Percentiles rank a stretch among this genome's conserved stretches.
These are phyloP conservation scores for Boloria selene DNA, from an alignment of 2,888 invertebrate species.

Conservation along the genomic window DNA sequence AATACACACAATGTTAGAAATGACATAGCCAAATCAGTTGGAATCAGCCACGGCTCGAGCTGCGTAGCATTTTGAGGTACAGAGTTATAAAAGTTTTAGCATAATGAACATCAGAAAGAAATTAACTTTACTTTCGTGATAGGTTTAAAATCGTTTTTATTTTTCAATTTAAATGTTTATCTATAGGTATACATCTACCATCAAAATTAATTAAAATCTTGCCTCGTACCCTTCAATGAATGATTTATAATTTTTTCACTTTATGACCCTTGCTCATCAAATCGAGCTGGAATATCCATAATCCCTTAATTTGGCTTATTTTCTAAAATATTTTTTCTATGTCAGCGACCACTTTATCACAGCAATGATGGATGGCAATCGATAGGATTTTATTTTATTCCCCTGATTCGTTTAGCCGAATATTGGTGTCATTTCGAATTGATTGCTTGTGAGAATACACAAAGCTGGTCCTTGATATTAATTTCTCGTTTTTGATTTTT, in stretches of 20 bases:
- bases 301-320: constrained; percentile 46
- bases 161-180: not conserved
- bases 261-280: constrained; percentile 28
- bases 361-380: constrained; percentile 65
- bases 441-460: constrained; percentile 61
- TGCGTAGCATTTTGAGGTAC: too few species aligned
- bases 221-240: constrained; percentile 5
- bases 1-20: too few species aligned
- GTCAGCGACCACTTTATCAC: constrained; percentile 58
- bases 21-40: too few species aligned
- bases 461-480: constrained; percentile 45
- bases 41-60: too few species aligned
- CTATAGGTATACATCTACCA: not conserved
- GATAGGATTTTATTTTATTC: constrained; percentile 60
- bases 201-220: constrained; percentile 9
- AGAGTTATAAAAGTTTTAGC: too few species aligned
- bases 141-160: too few species aligned
- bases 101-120: too few species aligned
- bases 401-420: constrained; percentile 55
- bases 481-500: constrained; percentile 31
- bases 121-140: too few species aligned
- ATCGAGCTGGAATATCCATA: constrained; percentile 30
- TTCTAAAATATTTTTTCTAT: constrained; percentile 63
- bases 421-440: constrained; percentile 63
- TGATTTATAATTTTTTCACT: constrained; percentile 18